Percentiles rank a stretch among this genome's conserved stretches.
Evolutionary conservation across 2,888 invertebrate species (phyloP).

Genomic region (Ornithoptera alexandrae): DNA sequence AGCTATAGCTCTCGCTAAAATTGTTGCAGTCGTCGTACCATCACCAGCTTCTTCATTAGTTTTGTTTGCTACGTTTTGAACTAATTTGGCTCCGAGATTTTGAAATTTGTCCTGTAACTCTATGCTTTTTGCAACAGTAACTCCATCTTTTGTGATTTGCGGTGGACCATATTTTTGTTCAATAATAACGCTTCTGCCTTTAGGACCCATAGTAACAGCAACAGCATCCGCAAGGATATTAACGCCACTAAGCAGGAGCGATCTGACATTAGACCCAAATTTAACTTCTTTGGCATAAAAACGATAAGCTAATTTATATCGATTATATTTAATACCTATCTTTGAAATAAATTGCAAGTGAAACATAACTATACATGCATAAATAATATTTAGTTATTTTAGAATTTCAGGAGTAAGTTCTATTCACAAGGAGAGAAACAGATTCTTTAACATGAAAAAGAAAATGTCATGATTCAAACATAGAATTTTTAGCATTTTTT

Average conservation of each 20-base stretch:
- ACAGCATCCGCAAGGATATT: conserved; percentile 99
- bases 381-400: neutral
- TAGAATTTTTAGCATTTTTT: neutral
- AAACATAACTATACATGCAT: conserved; percentile 38
- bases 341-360: conserved; percentile 37
- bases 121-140: conserved; percentile 98
- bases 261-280: conserved; percentile 97
- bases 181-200: conserved; percentile 98
- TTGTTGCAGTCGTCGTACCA: conserved; percentile 99
- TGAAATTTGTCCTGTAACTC: conserved; percentile 98
- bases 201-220: conserved; percentile 99
- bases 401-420: neutral
- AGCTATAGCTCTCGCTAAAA: conserved; percentile 97
- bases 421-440: neutral
- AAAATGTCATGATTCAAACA: neutral
- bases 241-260: conserved; percentile 97
- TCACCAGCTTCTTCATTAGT: conserved; percentile 99
- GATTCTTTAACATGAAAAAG: neutral
- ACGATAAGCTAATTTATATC: conserved; percentile 33
- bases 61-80: conserved; percentile 99
- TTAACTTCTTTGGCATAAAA: conserved; percentile 95
- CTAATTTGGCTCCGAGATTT: conserved; percentile 98
- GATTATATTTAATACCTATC: conserved; percentile 4
- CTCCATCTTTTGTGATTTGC: conserved; percentile 99
- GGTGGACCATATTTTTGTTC: conserved; percentile 99